phyloP scores from a whole-genome alignment of 2,888 invertebrate genomes.

The Nebria brevicollis region DNA sequence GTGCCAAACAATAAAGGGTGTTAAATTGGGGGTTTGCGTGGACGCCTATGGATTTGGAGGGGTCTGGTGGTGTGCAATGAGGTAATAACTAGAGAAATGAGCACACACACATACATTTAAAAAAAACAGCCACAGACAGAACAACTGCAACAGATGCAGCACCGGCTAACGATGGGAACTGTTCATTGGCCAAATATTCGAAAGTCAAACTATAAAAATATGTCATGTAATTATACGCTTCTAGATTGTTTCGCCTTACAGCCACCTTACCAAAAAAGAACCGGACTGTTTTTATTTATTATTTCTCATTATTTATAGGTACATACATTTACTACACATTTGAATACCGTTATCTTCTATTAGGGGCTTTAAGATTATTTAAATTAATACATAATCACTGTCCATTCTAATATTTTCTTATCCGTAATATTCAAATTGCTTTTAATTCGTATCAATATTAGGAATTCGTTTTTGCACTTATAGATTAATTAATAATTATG shows the following conservation, averaged over 20 bases:
- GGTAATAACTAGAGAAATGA: constrained; percentile 39
- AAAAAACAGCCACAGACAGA: neutral
- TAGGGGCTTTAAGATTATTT: neutral
- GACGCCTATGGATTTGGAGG: constrained; percentile 20
- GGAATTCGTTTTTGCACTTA: too few species aligned
- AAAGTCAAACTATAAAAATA: constrained; percentile 36
- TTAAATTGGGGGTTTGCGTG: constrained; percentile 12
- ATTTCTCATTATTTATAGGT: too few species aligned
- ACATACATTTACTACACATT: neutral
- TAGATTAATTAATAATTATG: too few species aligned
- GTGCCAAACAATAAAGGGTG: constrained; percentile 4
- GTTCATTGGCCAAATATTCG: constrained; percentile 37
- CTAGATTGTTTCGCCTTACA: constrained; percentile 16
- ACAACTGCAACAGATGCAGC: constrained; percentile 19
- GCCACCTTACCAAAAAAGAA: constrained; percentile 1
- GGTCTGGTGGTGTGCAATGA: neutral
- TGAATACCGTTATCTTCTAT: neutral
- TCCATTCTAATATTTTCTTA: too few species aligned
- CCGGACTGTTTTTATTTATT: neutral
- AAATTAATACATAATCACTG: too few species aligned
- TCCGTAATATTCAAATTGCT: too few species aligned
- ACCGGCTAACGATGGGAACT: constrained; percentile 33
- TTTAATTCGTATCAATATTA: too few species aligned
- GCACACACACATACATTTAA: constrained; percentile 11
- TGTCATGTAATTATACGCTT: constrained; percentile 29